These are phyloP conservation scores for Orthonevra nobilis DNA, from an alignment of 2,888 invertebrate genomes.

Conservation along the genomic window DNA sequence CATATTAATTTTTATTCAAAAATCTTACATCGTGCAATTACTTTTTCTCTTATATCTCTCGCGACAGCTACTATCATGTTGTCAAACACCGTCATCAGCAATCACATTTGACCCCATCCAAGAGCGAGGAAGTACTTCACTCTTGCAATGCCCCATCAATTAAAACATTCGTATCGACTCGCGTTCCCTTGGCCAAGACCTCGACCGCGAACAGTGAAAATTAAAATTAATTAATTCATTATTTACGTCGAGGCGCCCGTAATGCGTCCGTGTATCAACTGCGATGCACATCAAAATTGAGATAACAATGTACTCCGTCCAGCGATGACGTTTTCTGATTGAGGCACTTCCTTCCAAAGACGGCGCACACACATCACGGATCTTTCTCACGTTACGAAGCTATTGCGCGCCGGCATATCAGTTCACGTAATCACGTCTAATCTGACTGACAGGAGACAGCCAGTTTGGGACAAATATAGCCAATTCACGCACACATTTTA, in stretches of 20 bases:
- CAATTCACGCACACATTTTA: slow-evolving; percentile 36
- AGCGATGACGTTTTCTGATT: slow-evolving; percentile 36
- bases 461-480: slow-evolving; percentile 63
- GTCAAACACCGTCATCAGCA: no score
- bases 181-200: no score
- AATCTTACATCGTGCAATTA: no score
- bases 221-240: slow-evolving; percentile 41
- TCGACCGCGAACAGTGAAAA: slow-evolving; percentile 8
- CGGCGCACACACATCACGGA: slow-evolving; percentile 35
- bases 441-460: slow-evolving; percentile 66
- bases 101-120: no score
- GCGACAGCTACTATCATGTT: no score
- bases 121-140: no score
- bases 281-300: neutral
- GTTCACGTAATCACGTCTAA: slow-evolving; percentile 64
- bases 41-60: no score
- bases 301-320: slow-evolving; percentile 29
- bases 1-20: no score
- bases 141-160: no score
- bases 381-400: slow-evolving; percentile 52
- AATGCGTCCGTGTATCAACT: slow-evolving; percentile 6
- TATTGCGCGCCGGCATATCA: slow-evolving; percentile 56
- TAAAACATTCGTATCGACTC: no score
- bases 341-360: slow-evolving; percentile 48
- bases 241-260: slow-evolving; percentile 6